Base-by-base conservation (phyloP, 2,797 vertebrate species). In the Spondyliosoma cantharus region DNA sequence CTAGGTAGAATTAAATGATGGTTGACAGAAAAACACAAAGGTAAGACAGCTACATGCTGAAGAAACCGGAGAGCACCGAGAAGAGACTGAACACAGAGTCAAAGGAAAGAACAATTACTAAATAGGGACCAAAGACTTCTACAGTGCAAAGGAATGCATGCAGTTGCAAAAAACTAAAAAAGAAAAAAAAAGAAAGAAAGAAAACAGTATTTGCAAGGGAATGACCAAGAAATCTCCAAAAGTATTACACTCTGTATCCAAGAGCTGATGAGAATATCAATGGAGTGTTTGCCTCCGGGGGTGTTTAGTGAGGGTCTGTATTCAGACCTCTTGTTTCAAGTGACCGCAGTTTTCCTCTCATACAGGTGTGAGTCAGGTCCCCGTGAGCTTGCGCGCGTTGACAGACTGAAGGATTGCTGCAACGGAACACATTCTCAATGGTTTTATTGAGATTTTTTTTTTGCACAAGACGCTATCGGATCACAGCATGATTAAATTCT, bases 121-220 rank as follows among this genome's bases (percentile, higher is more conserved):
- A 82, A 85, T 74, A 84, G 83, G 90, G 92, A 93, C 91, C 93
- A 95, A 92, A 93, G 87, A 90, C 80, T 84, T 85, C 62, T 70
- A 57, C 86, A 83, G 87, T 86, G 76, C 79, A 85, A 80, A 82
- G 79, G 83, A 90, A 87, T 70, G 71, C 66, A 84, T 75, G 80
- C 58, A 64, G 76, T 59, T 67, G 69, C 45, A 83, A 71, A 70
- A 60, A 71, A 77, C n/a, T 63, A 25, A 48, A 27, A 27, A 48
- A 60, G 6, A 60, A 66, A 43, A 59, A 79, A 80, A 77, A 37
- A 37, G 1, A 37, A 37, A 37, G 37, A 37, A 37, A 49, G 42
- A 80, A 68, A 78, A 64, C 58, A 42, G 69, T 58, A 70, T 90
- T 82, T 87, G 71, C 86, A 86, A 90, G 72, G 86, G 87, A 90